phyloP scores from a whole-genome alignment of 1,140 invertebrate species.

The Melipona quadrifasciata region DNA sequence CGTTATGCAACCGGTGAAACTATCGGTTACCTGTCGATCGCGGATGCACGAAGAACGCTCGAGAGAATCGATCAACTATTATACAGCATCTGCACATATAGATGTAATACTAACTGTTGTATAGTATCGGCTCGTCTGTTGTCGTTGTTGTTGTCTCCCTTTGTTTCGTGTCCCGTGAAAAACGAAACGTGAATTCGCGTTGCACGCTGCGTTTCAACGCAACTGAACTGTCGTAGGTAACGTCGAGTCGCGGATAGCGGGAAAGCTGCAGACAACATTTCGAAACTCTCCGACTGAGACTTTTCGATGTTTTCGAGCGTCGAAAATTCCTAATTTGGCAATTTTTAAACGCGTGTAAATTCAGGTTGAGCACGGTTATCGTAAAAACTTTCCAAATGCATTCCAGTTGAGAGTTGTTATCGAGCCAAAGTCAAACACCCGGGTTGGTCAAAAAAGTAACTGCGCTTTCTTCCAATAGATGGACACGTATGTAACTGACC shows the following conservation, averaged over 20 bases:
- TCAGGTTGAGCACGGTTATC: too few relatives aligned
- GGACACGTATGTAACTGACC: too few relatives aligned
- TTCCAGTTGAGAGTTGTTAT: too few relatives aligned
- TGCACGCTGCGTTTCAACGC: not conserved
- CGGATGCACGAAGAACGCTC: conserved; percentile 49
- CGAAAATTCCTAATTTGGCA: too few relatives aligned
- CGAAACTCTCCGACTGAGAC: not conserved
- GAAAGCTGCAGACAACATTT: not conserved
- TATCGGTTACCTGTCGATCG: conserved; percentile 71
- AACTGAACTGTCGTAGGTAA: not conserved
- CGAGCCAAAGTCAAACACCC: too few relatives aligned
- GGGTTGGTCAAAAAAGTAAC: too few relatives aligned
- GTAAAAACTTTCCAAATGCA: too few relatives aligned
- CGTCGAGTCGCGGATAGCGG: not conserved
- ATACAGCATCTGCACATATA: not conserved
- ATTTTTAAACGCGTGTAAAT: too few relatives aligned
- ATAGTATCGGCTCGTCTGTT: not conserved
- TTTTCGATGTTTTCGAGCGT: too few relatives aligned
- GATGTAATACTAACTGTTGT: too few relatives aligned
- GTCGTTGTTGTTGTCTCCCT: too few relatives aligned
- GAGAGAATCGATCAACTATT: conserved; percentile 25
- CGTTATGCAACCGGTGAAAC: conserved; percentile 77
- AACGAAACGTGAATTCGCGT: conserved; percentile 6
- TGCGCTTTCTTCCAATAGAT: too few relatives aligned
- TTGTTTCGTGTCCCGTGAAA: not conserved